These are phyloP conservation scores for Melanogrammus aeglefinus DNA, from an alignment of 2,797 vertebrate species.

Conservation along the genomic window DNA sequence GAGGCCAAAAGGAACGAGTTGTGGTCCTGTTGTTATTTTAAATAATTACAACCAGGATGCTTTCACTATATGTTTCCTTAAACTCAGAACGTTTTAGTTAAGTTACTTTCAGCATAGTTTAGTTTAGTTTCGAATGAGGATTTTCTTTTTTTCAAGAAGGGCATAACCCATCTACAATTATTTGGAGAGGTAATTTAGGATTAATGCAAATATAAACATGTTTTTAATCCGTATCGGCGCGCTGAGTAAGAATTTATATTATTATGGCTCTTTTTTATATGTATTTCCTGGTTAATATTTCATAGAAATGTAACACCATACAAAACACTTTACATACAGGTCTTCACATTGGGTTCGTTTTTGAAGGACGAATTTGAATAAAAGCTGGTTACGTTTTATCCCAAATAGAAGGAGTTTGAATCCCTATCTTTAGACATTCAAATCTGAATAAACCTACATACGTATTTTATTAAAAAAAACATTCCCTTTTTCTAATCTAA, in stretches of 20 bases:
- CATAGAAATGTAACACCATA: neutral
- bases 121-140: neutral
- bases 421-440: neutral
- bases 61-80: neutral
- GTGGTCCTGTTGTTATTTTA: neutral
- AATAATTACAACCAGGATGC: conserved; percentile 3
- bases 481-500: neutral
- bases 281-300: neutral
- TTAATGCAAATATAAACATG: neutral
- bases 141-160: neutral
- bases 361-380: neutral
- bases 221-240: neutral
- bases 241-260: neutral
- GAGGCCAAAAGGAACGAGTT: neutral
- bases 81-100: neutral
- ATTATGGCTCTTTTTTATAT: neutral
- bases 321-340: neutral
- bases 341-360: neutral
- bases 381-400: neutral
- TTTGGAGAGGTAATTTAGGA: neutral
- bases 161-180: neutral
- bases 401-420: neutral
- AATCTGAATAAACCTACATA: neutral
- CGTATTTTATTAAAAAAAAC: neutral
- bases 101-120: neutral